Conservation (phyloP, 2,797 vertebrate genomes). For the Bryconaethiops microstoma region DNA sequence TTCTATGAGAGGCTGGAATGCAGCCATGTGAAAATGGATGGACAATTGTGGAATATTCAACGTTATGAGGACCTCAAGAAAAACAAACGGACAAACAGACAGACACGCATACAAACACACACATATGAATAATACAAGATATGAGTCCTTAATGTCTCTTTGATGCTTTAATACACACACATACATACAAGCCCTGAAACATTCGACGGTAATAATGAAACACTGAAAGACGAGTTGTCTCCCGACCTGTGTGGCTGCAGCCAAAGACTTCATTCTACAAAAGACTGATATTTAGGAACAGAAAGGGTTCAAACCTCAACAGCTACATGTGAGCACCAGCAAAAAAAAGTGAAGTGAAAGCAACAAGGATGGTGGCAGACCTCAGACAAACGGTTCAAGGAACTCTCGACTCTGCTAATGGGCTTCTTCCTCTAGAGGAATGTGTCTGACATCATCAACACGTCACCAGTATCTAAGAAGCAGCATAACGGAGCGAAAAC, state of each 20-base stretch:
- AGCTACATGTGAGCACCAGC: neutral
- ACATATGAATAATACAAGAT: too few relatives aligned
- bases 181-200: neutral
- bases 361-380: neutral
- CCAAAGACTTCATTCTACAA: too few relatives aligned
- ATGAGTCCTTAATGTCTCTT: neutral
- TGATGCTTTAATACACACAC: neutral
- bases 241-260: neutral
- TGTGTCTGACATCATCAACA: conserved; percentile 22
- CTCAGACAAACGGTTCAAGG: neutral
- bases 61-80: too few relatives aligned
- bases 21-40: too few relatives aligned
- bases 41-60: too few relatives aligned
- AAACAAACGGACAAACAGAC: too few relatives aligned
- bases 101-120: too few relatives aligned
- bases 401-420: neutral
- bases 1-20: neutral
- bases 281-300: neutral
- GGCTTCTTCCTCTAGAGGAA: conserved; percentile 17
- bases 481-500: conserved; percentile 8
- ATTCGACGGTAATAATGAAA: neutral
- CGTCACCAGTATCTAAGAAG: conserved; percentile 49
- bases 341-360: conserved; percentile 25
- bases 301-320: neutral
- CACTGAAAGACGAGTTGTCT: neutral